These are phyloP conservation scores for Marmota flaviventris DNA, from an alignment of 2,113 vertebrate genomes.

Conservation along the genomic window DNA sequence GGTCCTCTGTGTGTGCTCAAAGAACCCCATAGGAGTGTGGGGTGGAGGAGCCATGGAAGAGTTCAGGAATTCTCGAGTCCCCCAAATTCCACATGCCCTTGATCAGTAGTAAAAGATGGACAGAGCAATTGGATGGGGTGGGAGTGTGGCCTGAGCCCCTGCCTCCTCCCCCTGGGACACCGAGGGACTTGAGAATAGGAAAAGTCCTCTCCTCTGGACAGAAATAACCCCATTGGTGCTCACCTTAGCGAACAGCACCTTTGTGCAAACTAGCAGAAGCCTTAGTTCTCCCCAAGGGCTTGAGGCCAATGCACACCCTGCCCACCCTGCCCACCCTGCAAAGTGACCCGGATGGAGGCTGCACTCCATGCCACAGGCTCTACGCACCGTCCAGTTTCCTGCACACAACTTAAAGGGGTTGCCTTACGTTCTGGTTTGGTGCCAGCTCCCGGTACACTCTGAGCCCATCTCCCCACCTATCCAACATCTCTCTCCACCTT, in stretches of 20 bases:
- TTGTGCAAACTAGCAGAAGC: background rate
- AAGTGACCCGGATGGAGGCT: background rate
- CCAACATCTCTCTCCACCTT: background rate
- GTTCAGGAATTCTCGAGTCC: background rate
- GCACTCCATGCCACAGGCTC: rapidly evolving
- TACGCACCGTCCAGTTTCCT: background rate
- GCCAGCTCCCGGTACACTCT: background rate
- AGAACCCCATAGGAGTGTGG: background rate
- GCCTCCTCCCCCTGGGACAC: too few relatives aligned
- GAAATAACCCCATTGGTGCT: background rate
- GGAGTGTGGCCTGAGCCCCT: background rate
- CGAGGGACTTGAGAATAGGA: background rate
- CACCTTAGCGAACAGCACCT: background rate
- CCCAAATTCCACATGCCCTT: background rate
- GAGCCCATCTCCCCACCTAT: background rate
- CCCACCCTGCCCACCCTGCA: too few relatives aligned
- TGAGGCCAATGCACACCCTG: background rate
- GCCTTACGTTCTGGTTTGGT: background rate
- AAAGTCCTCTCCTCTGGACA: background rate
- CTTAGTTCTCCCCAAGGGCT: rapidly evolving
- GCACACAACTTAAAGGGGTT: background rate
- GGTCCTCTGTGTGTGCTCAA: background rate
- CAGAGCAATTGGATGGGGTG: background rate
- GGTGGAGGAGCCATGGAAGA: background rate
- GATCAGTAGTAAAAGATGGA: background rate